Conservation (phyloP, 2,797 vertebrate genomes). For the Falco rusticolus region DNA sequence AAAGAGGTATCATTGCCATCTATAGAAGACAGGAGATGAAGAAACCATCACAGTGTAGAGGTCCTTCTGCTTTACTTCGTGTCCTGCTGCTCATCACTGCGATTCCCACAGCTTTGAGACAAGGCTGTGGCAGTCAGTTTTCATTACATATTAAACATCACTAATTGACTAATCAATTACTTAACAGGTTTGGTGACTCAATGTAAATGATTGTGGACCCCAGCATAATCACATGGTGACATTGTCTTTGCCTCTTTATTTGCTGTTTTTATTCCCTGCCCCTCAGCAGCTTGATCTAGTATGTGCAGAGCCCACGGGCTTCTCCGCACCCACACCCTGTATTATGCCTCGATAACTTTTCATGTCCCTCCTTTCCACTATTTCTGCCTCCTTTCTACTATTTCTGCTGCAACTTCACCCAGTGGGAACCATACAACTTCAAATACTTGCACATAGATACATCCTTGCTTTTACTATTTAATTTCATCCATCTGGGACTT, state of each 20-base stretch:
- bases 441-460: not conserved
- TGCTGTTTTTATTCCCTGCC: not conserved
- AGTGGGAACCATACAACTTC: accelerated
- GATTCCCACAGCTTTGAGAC: not conserved
- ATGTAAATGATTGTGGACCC: not conserved
- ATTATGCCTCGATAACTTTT: not conserved
- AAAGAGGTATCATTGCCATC: not conserved
- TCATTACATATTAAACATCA: not conserved
- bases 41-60: not conserved
- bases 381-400: not conserved
- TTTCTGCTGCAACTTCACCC: not conserved
- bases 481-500: not conserved
- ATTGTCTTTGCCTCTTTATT: not conserved
- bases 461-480: not conserved
- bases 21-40: not conserved
- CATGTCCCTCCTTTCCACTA: not conserved
- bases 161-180: not conserved
- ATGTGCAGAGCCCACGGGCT: not conserved
- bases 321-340: not conserved
- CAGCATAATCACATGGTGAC: accelerated
- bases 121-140: not conserved
- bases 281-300: not conserved
- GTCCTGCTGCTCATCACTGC: not conserved
- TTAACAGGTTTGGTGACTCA: not conserved
- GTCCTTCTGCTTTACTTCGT: not conserved